Evolutionary conservation across 2,888 invertebrate genomes (phyloP), one percentile per base, ranked within the genome.

Genomic region (Netelia melanura): DNA sequence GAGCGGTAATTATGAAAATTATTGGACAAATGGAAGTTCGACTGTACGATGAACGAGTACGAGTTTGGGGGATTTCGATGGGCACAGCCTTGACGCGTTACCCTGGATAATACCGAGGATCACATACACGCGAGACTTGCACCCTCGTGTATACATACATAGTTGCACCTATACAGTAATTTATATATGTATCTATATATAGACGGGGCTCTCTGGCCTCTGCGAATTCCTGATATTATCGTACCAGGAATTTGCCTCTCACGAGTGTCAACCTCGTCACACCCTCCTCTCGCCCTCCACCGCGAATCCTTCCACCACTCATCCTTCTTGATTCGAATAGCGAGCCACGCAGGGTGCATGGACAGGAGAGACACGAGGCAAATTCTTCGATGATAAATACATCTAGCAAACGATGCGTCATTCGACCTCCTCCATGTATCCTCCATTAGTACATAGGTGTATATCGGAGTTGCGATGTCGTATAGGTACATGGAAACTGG

Each of bases 201-300:
- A 43, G n/a, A 72, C 30, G 58, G 54, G 70, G 56, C 70, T 71
- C 56, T 72, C 58, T 61, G 65, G 56, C 56, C 43, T 54, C 44
- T 58, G 52, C 21, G 48, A 80, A 80, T 80, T 72, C 80, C 80
- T 43, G 17, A 72, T 44, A 58, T 74, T 80, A 72, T 80, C 56
- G 58, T 30, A 48, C 72, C 58, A 67, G 65, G 58, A 65, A 74
- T 80, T 80, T 72, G 72, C 38, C 38, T 67, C 67, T 64, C 80
- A 65, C 65, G 80, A 80, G 80, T 72, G 72, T 80, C 72, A 80
- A 44, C 58, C 72, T 54, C 30, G 78, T 78, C 78, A 78, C 78
- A 70, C 70, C 78, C 61, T 52, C 44, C 70, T 48, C 68, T 3
- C 14, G 1, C 38, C 70, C 68, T 21, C 70, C 21, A 1, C 38